Percentiles rank a stretch among this genome's conserved stretches.
Evolutionary conservation across 2,113 vertebrate species (phyloP).

Genomic region (Syrmaticus mikado): DNA sequence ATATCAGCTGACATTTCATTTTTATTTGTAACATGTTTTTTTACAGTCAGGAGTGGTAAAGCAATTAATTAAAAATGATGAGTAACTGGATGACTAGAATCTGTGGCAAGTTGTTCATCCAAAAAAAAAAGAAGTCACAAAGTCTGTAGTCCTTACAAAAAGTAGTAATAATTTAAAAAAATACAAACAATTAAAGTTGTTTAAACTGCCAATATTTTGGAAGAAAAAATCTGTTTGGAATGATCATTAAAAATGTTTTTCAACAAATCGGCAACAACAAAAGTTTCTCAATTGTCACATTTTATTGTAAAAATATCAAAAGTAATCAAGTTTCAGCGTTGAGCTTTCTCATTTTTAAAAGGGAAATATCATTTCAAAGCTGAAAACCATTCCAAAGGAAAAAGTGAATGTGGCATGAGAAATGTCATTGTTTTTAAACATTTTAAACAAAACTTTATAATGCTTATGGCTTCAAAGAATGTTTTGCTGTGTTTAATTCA

Average conservation of each 20-base stretch:
- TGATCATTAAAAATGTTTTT: slow-evolving; percentile 10
- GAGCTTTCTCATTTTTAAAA: neutral
- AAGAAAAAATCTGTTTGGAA: neutral
- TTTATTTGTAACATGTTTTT: slow-evolving; percentile 26
- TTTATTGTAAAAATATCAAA: slow-evolving; percentile 16
- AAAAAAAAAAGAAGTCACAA: neutral
- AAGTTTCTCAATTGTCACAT: slow-evolving; percentile 31
- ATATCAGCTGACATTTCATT: slow-evolving; percentile 3
- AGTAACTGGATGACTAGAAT: slow-evolving; percentile 1
- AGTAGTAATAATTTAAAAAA: neutral
- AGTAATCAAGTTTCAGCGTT: neutral
- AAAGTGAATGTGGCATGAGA: neutral
- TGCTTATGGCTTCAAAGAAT: neutral
- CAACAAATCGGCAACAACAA: neutral
- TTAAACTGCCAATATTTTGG: neutral
- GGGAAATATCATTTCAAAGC: slow-evolving; percentile 18
- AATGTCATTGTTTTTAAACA: slow-evolving; percentile 1
- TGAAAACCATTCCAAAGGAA: neutral
- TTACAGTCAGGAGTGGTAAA: slow-evolving; percentile 3
- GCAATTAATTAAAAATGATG: slow-evolving; percentile 36
- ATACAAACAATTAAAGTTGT: neutral
- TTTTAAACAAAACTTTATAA: neutral
- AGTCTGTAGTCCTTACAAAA: neutral
- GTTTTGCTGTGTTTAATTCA: neutral
- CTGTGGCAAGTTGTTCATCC: neutral